Evolutionary conservation across 2,888 invertebrate species (phyloP).

Genomic region (Tribolium freemani): DNA sequence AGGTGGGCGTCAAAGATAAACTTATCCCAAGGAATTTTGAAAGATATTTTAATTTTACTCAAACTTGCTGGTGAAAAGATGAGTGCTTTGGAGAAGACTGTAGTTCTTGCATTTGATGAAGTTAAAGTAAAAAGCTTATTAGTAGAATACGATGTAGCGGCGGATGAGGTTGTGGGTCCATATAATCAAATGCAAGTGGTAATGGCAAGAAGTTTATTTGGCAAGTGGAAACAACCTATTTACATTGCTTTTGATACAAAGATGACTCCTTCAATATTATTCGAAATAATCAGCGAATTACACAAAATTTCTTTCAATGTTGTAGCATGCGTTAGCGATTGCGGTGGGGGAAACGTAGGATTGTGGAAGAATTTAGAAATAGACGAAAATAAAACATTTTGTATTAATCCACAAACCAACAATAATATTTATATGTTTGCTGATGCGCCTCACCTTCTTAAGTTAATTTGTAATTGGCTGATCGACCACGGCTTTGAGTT

Average conservation of each 20-base stretch:
- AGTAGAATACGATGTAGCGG: constrained; percentile 34
- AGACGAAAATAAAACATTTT: constrained; percentile 38
- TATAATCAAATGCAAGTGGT: constrained; percentile 42
- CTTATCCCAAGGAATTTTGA: constrained; percentile 33
- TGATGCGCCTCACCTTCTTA: constrained; percentile 47
- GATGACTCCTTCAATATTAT: constrained; percentile 40
- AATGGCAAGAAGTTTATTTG: constrained; percentile 46
- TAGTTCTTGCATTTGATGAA: constrained; percentile 41
- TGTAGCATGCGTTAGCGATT: constrained; percentile 51
- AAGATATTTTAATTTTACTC: constrained; percentile 34
- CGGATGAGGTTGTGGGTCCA: constrained; percentile 39
- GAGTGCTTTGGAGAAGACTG: constrained; percentile 34
- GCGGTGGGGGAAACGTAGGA: constrained; percentile 48
- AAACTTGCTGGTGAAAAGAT: constrained; percentile 39
- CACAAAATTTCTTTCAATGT: constrained; percentile 44
- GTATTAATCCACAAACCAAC: constrained; percentile 38
- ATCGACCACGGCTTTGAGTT: constrained; percentile 41
- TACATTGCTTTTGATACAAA: constrained; percentile 46
- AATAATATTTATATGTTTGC: constrained; percentile 45
- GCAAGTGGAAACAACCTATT: constrained; percentile 50
- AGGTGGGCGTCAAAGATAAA: constrained; percentile 42
- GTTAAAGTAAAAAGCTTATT: constrained; percentile 36
- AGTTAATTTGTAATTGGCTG: constrained; percentile 45
- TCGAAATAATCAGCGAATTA: constrained; percentile 12
- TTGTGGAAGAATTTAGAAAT: constrained; percentile 43